Conservation (phyloP, 2,113 vertebrate species). For the Platysteira castanea region DNA sequence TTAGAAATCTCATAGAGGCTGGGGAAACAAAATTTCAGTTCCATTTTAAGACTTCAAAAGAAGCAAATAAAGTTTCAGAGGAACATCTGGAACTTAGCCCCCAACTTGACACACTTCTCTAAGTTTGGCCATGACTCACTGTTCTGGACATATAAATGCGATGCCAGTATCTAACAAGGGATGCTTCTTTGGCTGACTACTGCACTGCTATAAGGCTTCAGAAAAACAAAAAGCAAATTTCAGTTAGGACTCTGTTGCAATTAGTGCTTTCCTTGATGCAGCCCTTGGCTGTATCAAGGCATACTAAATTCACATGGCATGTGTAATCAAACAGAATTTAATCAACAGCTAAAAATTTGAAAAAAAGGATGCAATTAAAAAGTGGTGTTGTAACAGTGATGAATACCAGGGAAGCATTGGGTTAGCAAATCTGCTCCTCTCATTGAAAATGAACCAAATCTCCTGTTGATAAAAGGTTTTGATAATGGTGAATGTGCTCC, state of each 20-base stretch:
- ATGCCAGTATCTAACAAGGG: not conserved
- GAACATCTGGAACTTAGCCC: not conserved
- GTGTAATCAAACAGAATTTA: not conserved
- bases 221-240: not conserved
- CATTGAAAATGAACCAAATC: not conserved
- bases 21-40: not conserved
- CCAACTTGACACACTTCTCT: not conserved
- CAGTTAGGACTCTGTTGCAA: not conserved
- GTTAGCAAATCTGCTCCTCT: not conserved
- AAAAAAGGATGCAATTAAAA: not conserved
- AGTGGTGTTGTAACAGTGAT: not conserved
- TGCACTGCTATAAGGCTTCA: not conserved
- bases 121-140: not conserved
- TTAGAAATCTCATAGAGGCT: not conserved
- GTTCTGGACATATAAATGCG: not conserved
- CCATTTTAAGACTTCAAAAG: not conserved
- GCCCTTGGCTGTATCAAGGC: not conserved
- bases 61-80: not conserved
- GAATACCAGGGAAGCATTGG: not conserved
- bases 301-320: not conserved
- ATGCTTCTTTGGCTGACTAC: not conserved
- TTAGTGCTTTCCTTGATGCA: not conserved
- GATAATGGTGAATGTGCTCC: not conserved
- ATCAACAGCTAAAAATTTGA: not conserved
- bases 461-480: not conserved